Percentiles rank a stretch among this genome's conserved stretches.
These are phyloP conservation scores for Brachyistius frenatus DNA, from an alignment of 2,113 vertebrate species.

Conservation along the genomic window DNA sequence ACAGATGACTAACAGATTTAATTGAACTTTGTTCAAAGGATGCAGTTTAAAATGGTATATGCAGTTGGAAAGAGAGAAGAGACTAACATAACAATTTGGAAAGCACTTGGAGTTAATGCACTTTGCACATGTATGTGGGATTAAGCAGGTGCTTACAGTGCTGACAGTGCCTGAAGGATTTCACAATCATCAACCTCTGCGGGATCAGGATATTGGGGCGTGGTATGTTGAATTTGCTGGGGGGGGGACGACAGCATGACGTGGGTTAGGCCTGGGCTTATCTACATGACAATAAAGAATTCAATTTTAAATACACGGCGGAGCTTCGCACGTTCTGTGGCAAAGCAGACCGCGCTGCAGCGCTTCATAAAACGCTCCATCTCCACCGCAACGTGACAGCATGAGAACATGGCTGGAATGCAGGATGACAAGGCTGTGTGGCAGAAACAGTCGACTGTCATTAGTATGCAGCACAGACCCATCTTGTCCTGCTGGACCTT, in stretches of 20 bases:
- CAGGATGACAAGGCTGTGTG: conserved; percentile 65
- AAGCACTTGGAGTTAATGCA: conserved; percentile 49
- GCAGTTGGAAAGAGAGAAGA: conserved; percentile 23
- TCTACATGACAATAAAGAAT: conserved; percentile 49
- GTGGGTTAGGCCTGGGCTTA: neutral
- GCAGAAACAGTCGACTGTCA: conserved; percentile 63
- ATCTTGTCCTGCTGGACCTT: conserved; percentile 72
- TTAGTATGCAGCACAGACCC: conserved; percentile 78
- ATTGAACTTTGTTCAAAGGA: conserved; percentile 44
- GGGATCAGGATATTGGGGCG: conserved; percentile 27
- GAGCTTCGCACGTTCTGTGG: conserved; percentile 4
- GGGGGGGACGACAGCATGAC: neutral
- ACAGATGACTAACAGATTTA: conserved; percentile 54
- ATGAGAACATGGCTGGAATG: conserved; percentile 75
- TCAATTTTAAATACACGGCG: conserved; percentile 46
- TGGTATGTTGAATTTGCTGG: conserved; percentile 9
- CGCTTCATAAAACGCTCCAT: conserved; percentile 39
- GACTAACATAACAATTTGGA: conserved; percentile 46
- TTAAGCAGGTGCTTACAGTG: conserved; percentile 39
- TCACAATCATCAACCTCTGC: conserved; percentile 43
- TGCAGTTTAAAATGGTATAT: conserved; percentile 24
- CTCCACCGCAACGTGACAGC: conserved; percentile 69
- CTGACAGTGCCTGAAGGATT: conserved; percentile 15
- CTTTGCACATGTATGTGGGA: conserved; percentile 46
- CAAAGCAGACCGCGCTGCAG: conserved; percentile 17